Evolutionary conservation across 2,113 vertebrate species (phyloP).

Genomic region (Nansenia antarctica): DNA sequence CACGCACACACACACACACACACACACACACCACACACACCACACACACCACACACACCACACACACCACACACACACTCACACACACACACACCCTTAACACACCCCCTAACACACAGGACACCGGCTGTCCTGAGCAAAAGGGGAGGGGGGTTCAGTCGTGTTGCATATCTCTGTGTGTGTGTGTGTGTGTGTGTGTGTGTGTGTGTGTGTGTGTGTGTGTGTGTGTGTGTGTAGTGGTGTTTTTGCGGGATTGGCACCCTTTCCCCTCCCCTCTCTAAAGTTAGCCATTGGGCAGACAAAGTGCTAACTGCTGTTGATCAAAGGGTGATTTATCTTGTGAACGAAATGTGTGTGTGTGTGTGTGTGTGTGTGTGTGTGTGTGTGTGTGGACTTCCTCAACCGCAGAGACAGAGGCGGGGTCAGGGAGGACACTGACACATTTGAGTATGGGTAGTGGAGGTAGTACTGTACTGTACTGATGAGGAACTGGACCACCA

Average conservation of each 20-base stretch:
- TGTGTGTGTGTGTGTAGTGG: too few species aligned
- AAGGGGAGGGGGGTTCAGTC: constrained; percentile 58
- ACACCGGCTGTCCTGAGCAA: constrained; percentile 79
- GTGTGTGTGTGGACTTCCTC: too few species aligned
- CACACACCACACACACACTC: constrained; percentile 31
- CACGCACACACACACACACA: constrained; percentile 29
- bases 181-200: constrained; percentile 67
- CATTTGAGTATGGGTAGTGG: too few species aligned
- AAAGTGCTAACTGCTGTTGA: constrained; percentile 75
- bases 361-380: background rate
- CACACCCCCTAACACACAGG: too few species aligned
- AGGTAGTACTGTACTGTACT: too few species aligned
- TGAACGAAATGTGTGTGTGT: background rate
- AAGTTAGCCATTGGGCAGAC: constrained; percentile 83
- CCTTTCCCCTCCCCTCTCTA: constrained; percentile 75
- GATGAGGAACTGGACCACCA: too few species aligned
- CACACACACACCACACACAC: constrained; percentile 38
- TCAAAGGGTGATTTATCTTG: background rate
- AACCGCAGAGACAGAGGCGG: too few species aligned
- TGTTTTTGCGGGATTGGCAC: constrained; percentile 82
- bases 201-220: constrained; percentile 67
- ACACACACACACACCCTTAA: constrained; percentile 24
- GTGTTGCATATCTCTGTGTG: constrained; percentile 66
- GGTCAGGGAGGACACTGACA: too few species aligned
- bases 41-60: constrained; percentile 55